These are phyloP conservation scores for Pseudopodoces humilis DNA, from an alignment of 2,113 vertebrate species.

Conservation along the genomic window DNA sequence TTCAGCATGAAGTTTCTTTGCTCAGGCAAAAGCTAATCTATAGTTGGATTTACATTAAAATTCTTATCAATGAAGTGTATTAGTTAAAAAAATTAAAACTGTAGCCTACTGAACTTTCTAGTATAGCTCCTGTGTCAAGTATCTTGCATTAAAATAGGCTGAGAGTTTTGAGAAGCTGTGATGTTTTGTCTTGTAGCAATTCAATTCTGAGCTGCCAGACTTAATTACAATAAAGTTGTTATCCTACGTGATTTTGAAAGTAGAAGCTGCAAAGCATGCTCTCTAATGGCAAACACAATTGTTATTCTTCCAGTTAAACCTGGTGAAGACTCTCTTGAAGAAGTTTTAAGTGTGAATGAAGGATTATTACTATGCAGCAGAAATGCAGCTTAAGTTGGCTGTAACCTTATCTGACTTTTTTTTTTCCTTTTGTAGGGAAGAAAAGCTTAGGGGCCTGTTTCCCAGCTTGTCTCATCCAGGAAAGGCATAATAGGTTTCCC, in stretches of 20 bases:
- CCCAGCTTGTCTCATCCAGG: neutral
- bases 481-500: neutral
- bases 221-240: slow-evolving; percentile 34
- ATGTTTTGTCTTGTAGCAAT: slow-evolving; percentile 47
- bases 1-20: neutral
- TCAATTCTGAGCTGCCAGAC: slow-evolving; percentile 34
- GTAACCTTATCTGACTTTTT: neutral
- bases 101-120: neutral
- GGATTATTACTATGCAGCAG: neutral
- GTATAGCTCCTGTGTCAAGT: neutral
- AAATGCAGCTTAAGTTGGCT: neutral
- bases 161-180: neutral
- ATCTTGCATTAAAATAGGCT: neutral
- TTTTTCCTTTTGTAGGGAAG: neutral
- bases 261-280: neutral
- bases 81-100: neutral
- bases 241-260: neutral
- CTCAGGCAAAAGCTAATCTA: neutral
- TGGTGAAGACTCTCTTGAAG: neutral
- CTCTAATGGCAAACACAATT: neutral
- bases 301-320: neutral
- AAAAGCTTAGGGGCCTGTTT: neutral
- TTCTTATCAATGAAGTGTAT: neutral
- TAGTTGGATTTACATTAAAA: neutral
- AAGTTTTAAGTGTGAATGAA: neutral